These are phyloP conservation scores for Eupithecia dodoneata DNA, from an alignment of 2,888 invertebrate genomes.

Conservation along the genomic window DNA sequence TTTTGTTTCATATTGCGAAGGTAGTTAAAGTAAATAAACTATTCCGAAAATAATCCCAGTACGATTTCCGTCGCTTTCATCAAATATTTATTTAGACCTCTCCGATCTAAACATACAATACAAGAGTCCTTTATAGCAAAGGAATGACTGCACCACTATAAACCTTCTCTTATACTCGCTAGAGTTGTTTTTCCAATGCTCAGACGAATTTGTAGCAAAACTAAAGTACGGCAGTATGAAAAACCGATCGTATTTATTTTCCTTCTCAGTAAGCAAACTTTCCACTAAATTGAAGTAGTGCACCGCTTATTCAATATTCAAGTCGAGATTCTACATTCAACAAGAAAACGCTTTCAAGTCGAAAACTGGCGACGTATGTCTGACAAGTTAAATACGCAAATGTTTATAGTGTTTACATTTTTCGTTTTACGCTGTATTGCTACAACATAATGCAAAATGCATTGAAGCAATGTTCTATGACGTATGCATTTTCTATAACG, in stretches of 20 bases:
- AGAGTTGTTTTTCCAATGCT: slow-evolving; percentile 6
- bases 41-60: not conserved
- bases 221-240: not conserved
- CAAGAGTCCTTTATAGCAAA: not conserved
- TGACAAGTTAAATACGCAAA: not conserved
- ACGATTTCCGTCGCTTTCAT: not conserved
- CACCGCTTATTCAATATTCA: slow-evolving; percentile 26
- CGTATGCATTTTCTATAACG: not conserved
- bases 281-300: not conserved
- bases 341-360: slow-evolving; percentile 30
- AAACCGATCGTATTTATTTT: not conserved
- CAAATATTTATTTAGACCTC: slow-evolving; percentile 19
- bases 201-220: not conserved
- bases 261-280: slow-evolving; percentile 2
- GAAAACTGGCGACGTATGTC: slow-evolving; percentile 8
- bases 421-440: not conserved
- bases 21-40: not conserved
- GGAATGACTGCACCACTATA: slow-evolving; percentile 29
- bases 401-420: not conserved
- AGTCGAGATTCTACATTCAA: slow-evolving; percentile 15
- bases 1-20: not conserved
- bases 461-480: not conserved
- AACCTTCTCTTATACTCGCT: slow-evolving; percentile 11
- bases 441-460: not conserved
- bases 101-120: not conserved